Conservation (phyloP, 2,113 vertebrate species). For the Centrocercus urophasianus region DNA sequence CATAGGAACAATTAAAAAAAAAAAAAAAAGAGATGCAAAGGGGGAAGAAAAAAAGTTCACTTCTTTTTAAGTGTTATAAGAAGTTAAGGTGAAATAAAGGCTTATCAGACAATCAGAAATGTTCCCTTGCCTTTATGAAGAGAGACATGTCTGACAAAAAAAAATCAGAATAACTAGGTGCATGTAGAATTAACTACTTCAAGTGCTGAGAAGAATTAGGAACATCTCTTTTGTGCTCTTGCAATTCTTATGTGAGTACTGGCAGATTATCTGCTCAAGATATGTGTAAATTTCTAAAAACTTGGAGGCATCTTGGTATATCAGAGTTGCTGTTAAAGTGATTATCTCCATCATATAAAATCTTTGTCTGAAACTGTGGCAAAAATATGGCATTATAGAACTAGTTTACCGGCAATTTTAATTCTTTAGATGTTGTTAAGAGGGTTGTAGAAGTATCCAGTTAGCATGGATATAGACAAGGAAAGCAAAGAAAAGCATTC, state of each 20-base stretch:
- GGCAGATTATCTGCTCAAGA: neutral
- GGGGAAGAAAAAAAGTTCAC: accelerated
- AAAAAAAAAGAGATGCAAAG: neutral
- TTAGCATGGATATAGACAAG: neutral
- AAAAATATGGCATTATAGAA: neutral
- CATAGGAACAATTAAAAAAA: neutral
- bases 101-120: neutral
- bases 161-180: neutral
- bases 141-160: neutral
- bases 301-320: neutral
- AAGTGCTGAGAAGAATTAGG: neutral
- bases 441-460: neutral
- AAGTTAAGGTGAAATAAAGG: neutral
- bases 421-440: neutral
- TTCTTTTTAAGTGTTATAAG: neutral
- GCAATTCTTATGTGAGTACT: neutral
- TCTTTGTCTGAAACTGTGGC: neutral
- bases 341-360: neutral
- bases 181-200: neutral
- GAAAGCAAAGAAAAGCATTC: neutral
- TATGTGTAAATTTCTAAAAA: neutral
- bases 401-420: neutral
- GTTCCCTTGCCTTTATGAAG: neutral
- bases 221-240: neutral
- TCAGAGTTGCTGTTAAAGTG: neutral